Conservation (phyloP, 2,888 invertebrate species). For the Sarcophaga variegata region DNA sequence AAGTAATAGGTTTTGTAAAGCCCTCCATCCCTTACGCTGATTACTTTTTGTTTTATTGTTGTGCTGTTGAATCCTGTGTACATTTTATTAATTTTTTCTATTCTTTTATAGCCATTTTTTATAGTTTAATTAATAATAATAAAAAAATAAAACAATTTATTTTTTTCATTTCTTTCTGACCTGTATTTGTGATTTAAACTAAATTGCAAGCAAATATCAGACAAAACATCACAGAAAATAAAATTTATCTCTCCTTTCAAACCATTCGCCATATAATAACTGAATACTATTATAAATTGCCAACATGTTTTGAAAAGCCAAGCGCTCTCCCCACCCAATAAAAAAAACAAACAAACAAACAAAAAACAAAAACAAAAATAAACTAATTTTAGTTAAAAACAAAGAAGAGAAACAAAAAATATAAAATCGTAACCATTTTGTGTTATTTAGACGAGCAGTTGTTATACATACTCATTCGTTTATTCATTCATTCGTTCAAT, state of each 20-base stretch:
- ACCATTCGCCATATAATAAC: background rate
- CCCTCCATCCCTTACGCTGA: background rate
- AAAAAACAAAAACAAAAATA: too few relatives aligned
- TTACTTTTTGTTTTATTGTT: background rate
- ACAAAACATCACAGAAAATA: background rate
- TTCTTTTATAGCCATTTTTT: slow-evolving; percentile 1
- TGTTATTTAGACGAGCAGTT: background rate
- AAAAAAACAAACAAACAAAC: too few relatives aligned
- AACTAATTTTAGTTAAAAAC: too few relatives aligned
- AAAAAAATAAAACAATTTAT: background rate
- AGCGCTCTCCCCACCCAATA: too few relatives aligned
- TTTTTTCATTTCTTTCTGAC: background rate
- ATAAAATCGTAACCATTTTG: slow-evolving; percentile 6
- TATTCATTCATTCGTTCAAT: slow-evolving; percentile 21
- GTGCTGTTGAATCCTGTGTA: background rate
- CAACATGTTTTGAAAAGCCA: slow-evolving; percentile 25
- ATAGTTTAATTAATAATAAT: slow-evolving; percentile 42
- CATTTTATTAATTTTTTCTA: background rate
- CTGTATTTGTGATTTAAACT: background rate
- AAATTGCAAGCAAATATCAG: background rate
- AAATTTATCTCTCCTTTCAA: background rate
- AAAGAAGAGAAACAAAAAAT: background rate
- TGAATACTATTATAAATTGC: slow-evolving; percentile 36
- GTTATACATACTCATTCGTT: background rate
- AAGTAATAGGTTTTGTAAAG: background rate